These are phyloP conservation scores for Elephas maximus DNA, from an alignment of 2,113 vertebrate genomes.

Conservation along the genomic window DNA sequence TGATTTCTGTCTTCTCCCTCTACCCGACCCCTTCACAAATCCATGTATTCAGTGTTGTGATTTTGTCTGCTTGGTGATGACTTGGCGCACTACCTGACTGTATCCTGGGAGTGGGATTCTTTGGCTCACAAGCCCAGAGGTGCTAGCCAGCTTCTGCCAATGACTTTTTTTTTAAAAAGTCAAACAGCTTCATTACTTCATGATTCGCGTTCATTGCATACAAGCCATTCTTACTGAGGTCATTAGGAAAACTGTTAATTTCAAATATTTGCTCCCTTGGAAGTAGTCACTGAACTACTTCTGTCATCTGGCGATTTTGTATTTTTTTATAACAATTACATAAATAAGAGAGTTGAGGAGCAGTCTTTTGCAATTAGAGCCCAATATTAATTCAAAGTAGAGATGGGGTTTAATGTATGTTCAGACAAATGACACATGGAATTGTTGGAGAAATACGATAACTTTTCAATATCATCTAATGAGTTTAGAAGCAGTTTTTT, in stretches of 20 bases:
- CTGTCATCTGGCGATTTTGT: neutral
- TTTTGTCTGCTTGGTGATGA: neutral
- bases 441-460: neutral
- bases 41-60: neutral
- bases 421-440: neutral
- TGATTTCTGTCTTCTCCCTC: neutral
- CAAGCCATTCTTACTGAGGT: neutral
- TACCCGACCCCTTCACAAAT: neutral
- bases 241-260: neutral
- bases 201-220: neutral
- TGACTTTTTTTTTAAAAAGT: neutral
- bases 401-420: neutral
- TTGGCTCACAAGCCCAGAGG: constrained; percentile 10
- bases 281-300: neutral
- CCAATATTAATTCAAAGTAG: neutral
- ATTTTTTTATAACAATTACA: neutral
- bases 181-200: neutral
- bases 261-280: neutral
- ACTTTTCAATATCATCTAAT: neutral
- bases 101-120: constrained; percentile 49
- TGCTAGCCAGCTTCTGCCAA: constrained; percentile 53
- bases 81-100: neutral
- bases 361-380: neutral
- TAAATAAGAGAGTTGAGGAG: neutral
- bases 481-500: constrained; percentile 73